These are phyloP conservation scores for Drosophila elegans DNA, from an alignment of 1,140 invertebrate genomes.

Conservation along the genomic window DNA sequence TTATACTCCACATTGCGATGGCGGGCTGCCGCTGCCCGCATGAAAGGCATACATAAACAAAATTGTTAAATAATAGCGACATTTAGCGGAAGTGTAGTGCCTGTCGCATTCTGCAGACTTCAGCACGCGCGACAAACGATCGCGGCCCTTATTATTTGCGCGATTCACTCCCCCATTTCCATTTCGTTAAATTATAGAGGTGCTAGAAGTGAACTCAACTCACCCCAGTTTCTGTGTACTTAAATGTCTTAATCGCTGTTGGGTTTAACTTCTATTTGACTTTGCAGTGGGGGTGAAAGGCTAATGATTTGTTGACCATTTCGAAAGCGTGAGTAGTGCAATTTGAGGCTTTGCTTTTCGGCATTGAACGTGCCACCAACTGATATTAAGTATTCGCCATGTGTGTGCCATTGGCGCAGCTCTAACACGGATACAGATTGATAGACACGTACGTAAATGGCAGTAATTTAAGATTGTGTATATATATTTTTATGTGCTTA, in stretches of 20 bases:
- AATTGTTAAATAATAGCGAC: conserved; percentile 82
- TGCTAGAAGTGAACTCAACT: conserved; percentile 39
- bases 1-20: conserved; percentile 59
- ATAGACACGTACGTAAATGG: conserved; percentile 38
- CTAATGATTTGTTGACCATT: conserved; percentile 49
- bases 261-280: conserved; percentile 28
- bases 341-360: conserved; percentile 48
- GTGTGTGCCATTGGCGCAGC: conserved; percentile 42
- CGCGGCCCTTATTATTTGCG: conserved; percentile 25
- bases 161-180: conserved; percentile 32
- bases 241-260: conserved; percentile 71
- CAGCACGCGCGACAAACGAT: conserved; percentile 76
- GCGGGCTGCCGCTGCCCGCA: conserved; percentile 18
- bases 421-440: conserved; percentile 33
- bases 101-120: conserved; percentile 59
- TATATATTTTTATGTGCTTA: conserved; percentile 4
- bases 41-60: conserved; percentile 66
- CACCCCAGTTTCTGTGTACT: conserved; percentile 28
- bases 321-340: neutral
- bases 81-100: conserved; percentile 77
- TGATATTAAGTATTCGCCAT: conserved; percentile 63
- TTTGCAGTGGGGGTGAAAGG: conserved; percentile 14
- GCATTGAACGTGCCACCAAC: conserved; percentile 56
- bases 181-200: conserved; percentile 71
- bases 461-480: conserved; percentile 5